Evolutionary conservation across 2,888 invertebrate species (phyloP).

Genomic region (Drosophila colorata): DNA sequence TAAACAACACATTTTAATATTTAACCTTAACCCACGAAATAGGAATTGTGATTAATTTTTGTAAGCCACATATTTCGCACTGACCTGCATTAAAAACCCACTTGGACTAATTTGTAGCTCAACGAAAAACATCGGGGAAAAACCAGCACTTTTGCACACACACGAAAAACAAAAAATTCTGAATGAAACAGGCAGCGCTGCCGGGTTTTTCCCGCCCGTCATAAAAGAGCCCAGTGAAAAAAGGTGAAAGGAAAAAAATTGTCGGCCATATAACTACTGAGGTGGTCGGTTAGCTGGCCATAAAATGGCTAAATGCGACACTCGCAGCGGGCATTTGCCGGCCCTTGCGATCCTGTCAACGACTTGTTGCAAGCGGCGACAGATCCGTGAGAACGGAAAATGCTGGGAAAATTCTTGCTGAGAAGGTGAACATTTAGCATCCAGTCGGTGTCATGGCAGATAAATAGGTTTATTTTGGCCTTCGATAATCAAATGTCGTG

Average conservation of each 20-base stretch:
- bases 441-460: constrained; percentile 10
- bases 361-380: constrained; percentile 52
- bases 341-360: constrained; percentile 46
- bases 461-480: constrained; percentile 33
- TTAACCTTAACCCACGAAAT: too few relatives aligned
- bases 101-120: constrained; percentile 9
- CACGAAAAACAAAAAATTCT: constrained; percentile 16
- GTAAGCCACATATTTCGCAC: neutral
- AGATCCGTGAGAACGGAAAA: constrained; percentile 58
- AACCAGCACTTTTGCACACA: constrained; percentile 34
- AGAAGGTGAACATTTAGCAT: too few relatives aligned
- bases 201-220: constrained; percentile 51
- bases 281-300: constrained; percentile 71
- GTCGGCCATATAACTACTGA: constrained; percentile 64
- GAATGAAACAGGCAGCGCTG: constrained; percentile 54
- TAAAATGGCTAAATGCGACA: constrained; percentile 47
- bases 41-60: too few relatives aligned
- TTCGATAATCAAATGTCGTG: constrained; percentile 51
- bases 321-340: constrained; percentile 32
- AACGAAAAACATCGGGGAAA: constrained; percentile 25
- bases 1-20: too few relatives aligned
- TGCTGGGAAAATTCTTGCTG: constrained; percentile 21
- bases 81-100: constrained; percentile 1
- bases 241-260: constrained; percentile 2
- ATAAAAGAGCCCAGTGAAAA: constrained; percentile 3